Evolutionary conservation across 2,888 invertebrate genomes (phyloP).

Genomic region (Sarcophaga carnaria): DNA sequence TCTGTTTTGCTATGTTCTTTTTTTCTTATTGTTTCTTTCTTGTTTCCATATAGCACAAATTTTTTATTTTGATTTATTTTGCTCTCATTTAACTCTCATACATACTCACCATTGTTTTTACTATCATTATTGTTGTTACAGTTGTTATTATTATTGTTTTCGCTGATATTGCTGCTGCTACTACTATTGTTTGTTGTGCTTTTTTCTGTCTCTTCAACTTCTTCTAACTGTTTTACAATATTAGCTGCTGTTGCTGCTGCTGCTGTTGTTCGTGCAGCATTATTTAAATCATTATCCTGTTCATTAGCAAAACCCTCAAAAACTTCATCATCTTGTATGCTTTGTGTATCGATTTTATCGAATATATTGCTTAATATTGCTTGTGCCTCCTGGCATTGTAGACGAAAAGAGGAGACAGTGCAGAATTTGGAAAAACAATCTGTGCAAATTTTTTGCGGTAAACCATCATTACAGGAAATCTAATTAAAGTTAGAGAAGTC

Average conservation of each 20-base stretch:
- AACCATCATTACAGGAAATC: constrained; percentile 77
- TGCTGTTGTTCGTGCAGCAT: constrained; percentile 48
- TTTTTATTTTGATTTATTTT: constrained; percentile 38
- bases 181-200: constrained; percentile 39
- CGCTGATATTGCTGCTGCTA: constrained; percentile 26
- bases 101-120: constrained; percentile 56
- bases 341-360: constrained; percentile 77
- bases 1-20: constrained; percentile 17
- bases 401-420: constrained; percentile 75
- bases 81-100: constrained; percentile 2
- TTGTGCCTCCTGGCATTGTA: constrained; percentile 77
- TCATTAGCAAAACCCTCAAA: constrained; percentile 68
- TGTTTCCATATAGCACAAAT: constrained; percentile 19
- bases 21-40: neutral
- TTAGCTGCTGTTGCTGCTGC: constrained; percentile 1
- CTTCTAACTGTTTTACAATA: constrained; percentile 2
- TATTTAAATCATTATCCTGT: constrained; percentile 60
- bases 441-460: constrained; percentile 78
- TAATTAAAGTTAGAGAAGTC: constrained; percentile 42
- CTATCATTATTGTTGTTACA: constrained; percentile 12
- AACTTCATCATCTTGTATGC: constrained; percentile 72
- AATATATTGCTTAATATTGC: constrained; percentile 76
- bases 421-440: constrained; percentile 79
- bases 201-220: constrained; percentile 44
- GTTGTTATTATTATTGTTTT: constrained; percentile 26